A percentile compares a stretch with the other conserved stretches of the same genome.
Conservation (phyloP, 2,113 vertebrate species). For the Poicephalus gulielmi region DNA sequence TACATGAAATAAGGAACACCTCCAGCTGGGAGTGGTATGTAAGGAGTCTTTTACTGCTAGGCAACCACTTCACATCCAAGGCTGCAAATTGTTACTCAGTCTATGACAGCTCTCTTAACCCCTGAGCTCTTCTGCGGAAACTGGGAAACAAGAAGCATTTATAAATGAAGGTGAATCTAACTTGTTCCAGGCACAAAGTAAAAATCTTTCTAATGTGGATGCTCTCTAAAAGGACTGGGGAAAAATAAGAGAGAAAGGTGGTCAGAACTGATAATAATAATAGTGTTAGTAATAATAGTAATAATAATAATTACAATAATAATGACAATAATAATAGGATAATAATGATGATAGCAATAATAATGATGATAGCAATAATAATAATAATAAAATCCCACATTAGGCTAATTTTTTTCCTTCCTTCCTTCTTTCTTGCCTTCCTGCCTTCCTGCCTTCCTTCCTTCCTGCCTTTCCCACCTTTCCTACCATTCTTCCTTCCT, state of each 20-base stretch:
- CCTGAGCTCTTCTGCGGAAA: constrained; percentile 21
- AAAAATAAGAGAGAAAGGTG: not conserved
- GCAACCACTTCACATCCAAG: constrained; percentile 45
- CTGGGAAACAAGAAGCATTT: not conserved
- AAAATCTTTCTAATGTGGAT: not conserved
- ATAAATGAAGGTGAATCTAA: not conserved
- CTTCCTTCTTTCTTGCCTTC: not conserved
- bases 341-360: not conserved
- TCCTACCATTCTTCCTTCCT: not conserved
- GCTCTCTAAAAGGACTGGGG: not conserved
- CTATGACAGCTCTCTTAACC: constrained; percentile 36
- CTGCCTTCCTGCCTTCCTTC: no score
- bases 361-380: not conserved
- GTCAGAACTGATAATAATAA: not conserved
- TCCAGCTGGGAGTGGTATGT: constrained; percentile 13
- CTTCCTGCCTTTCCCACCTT: not conserved
- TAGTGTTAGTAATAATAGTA: not conserved
- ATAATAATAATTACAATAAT: not conserved
- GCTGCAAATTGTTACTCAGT: constrained; percentile 36
- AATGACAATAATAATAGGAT: not conserved
- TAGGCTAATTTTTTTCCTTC: not conserved
- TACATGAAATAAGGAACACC: constrained; percentile 33
- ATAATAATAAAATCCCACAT: not conserved
- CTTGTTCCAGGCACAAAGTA: not conserved
- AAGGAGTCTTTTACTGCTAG: constrained; percentile 51